Evolutionary conservation across 2,113 vertebrate species (phyloP).

Genomic region (Nesoenas mayeri): DNA sequence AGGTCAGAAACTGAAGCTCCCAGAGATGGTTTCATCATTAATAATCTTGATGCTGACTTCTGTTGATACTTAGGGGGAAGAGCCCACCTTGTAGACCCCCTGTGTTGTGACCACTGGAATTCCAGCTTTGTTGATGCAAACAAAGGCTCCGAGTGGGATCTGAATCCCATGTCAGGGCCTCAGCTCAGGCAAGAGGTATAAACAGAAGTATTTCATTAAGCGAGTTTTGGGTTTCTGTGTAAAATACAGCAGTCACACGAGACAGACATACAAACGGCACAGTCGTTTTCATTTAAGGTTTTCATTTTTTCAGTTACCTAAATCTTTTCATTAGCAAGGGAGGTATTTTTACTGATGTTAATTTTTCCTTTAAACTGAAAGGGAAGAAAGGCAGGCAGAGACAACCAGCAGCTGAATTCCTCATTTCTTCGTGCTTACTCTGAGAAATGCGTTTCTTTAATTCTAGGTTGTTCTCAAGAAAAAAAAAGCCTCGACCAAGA

Average conservation of each 20-base stretch:
- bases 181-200: not conserved
- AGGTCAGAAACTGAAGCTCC: not conserved
- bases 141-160: not conserved
- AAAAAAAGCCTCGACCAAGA: slow-evolving; percentile 59
- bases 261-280: not conserved
- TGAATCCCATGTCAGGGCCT: not conserved
- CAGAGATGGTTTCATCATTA: not conserved
- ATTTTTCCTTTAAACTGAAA: not conserved
- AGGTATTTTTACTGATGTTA: not conserved
- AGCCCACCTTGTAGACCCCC: not conserved
- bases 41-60: not conserved
- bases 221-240: not conserved
- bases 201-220: not conserved
- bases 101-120: not conserved
- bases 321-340: not conserved
- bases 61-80: not conserved
- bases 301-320: not conserved
- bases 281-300: not conserved
- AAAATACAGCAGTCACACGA: not conserved
- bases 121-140: not conserved
- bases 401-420: not conserved
- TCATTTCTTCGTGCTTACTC: not conserved
- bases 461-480: slow-evolving; percentile 64
- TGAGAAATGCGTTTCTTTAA: slow-evolving; percentile 47
- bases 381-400: not conserved